Evolutionary conservation across 2,113 vertebrate species (phyloP).

Genomic region (Crotalus horridus): DNA sequence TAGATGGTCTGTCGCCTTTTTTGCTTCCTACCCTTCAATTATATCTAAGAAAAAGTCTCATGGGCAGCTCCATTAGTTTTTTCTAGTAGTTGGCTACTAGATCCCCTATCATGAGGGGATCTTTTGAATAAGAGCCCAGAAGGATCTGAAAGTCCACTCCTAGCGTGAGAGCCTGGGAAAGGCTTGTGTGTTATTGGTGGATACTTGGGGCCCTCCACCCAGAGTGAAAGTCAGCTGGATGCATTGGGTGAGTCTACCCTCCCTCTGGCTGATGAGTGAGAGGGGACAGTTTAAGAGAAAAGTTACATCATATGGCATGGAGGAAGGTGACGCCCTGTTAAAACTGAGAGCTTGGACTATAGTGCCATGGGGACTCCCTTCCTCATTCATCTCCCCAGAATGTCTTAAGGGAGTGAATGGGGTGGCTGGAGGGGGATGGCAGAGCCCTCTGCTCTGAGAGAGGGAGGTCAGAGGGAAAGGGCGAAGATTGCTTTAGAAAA

Average conservation of each 20-base stretch:
- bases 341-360: neutral
- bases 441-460: neutral
- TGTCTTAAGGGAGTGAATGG: too few species aligned
- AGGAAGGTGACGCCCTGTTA: neutral
- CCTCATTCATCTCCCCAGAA: too few species aligned
- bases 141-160: neutral
- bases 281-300: neutral
- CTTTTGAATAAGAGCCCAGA: neutral
- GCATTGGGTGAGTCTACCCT: neutral
- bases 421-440: too few species aligned
- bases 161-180: neutral
- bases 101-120: neutral
- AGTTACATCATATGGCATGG: neutral
- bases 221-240: neutral
- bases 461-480: neutral
- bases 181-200: neutral
- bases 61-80: neutral
- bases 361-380: neutral
- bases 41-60: neutral
- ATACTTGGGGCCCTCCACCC: neutral
- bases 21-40: neutral
- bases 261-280: neutral
- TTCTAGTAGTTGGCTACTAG: neutral
- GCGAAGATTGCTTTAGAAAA: too few species aligned
- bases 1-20: neutral